phyloP scores from a whole-genome alignment of 2,888 invertebrate species.

The Tenthredo notha region DNA sequence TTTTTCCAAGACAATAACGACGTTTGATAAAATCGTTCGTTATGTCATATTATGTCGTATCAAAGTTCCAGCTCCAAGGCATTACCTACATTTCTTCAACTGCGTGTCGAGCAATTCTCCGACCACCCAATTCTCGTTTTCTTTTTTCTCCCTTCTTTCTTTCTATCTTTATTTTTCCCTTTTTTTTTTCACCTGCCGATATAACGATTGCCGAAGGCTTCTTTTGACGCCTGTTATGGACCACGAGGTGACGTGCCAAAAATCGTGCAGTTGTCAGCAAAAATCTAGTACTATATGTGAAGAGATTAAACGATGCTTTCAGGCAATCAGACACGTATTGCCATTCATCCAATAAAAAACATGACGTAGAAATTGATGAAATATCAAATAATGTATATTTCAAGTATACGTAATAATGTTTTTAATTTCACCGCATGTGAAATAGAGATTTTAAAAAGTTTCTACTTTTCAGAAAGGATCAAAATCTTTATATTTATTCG shows the following conservation, averaged over 20 bases:
- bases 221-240: neutral
- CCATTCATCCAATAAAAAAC: neutral
- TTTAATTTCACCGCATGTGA: neutral
- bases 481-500: constrained; percentile 8
- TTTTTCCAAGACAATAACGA: constrained; percentile 21
- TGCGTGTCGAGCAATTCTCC: constrained; percentile 13
- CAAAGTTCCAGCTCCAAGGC: constrained; percentile 15
- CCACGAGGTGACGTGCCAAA: constrained; percentile 13
- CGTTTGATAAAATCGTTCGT: constrained; percentile 10
- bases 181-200: neutral
- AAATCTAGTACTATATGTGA: neutral
- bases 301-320: constrained; percentile 8
- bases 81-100: neutral
- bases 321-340: neutral
- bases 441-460: neutral
- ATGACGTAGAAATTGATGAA: neutral
- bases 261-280: constrained; percentile 19
- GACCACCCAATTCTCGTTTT: neutral
- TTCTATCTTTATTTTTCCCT: neutral
- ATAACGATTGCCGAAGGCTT: constrained; percentile 36
- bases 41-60: neutral
- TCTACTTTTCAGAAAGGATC: neutral
- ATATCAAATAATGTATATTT: neutral
- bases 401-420: neutral
- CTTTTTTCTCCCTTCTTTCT: neutral